A percentile compares a stretch with the other conserved stretches of the same genome.
Conservation (phyloP, 1,140 invertebrate species). For the Neotoxoptera formosana region DNA sequence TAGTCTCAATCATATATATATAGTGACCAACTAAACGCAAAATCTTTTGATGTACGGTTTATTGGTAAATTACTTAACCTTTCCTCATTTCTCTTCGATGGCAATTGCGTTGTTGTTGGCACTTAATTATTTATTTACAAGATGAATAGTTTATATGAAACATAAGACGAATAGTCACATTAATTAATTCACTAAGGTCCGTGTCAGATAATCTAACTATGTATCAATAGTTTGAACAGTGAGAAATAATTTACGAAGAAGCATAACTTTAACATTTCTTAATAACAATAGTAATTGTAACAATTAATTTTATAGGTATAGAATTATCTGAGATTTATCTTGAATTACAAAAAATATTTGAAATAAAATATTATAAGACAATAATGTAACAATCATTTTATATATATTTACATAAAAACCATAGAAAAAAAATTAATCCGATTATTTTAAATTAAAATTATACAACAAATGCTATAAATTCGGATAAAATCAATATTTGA, state of each 20-base stretch:
- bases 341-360: neutral
- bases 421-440: neutral
- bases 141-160: too few relatives aligned
- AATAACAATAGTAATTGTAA: neutral
- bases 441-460: neutral
- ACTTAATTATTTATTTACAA: constrained; percentile 20
- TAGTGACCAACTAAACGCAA: neutral
- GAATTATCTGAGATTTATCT: neutral
- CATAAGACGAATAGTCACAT: too few relatives aligned
- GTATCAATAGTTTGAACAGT: neutral
- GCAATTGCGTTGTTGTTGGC: neutral
- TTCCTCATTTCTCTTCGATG: neutral
- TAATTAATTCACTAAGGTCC: neutral
- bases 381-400: neutral
- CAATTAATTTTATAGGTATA: neutral
- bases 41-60: constrained; percentile 27
- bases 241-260: neutral
- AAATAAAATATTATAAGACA: constrained; percentile 7
- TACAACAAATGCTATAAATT: neutral
- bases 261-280: neutral
- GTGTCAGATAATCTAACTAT: neutral
- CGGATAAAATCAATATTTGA: neutral
- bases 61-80: constrained; percentile 9
- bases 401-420: neutral
- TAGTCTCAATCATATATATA: constrained; percentile 28